phyloP scores from a whole-genome alignment of 2,797 vertebrate genomes.

The Pteropus rufus region DNA sequence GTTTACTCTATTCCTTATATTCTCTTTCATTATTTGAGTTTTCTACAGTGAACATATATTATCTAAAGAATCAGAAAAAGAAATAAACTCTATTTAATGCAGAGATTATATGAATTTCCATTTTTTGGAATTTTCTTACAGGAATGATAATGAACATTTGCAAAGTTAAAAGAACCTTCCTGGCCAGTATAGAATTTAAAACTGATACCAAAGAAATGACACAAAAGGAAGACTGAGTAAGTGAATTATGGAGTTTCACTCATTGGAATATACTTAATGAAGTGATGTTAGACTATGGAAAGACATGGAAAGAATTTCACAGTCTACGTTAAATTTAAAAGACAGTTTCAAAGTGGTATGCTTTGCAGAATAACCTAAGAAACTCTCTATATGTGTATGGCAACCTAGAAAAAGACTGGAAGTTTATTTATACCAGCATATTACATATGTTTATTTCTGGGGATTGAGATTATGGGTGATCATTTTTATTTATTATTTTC shows the following conservation, averaged over 20 bases:
- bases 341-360: not conserved
- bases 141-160: not conserved
- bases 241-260: not conserved
- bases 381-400: not conserved
- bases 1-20: not conserved
- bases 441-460: not conserved
- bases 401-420: not conserved
- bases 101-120: not conserved
- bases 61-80: not conserved
- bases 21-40: not conserved
- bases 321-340: not conserved
- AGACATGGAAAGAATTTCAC: not conserved
- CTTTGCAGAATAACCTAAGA: not conserved
- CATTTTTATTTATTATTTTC: conserved; percentile 26
- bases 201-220: not conserved
- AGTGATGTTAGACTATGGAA: not conserved
- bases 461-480: not conserved
- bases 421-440: not conserved
- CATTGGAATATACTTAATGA: not conserved
- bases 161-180: not conserved
- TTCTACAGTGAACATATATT: not conserved
- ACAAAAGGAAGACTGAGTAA: not conserved
- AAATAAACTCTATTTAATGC: not conserved
- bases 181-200: not conserved
- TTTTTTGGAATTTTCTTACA: not conserved